Percentiles rank a stretch among this genome's conserved stretches.
These are phyloP conservation scores for Myripristis murdjan DNA, from an alignment of 2,797 vertebrate genomes.

Conservation along the genomic window DNA sequence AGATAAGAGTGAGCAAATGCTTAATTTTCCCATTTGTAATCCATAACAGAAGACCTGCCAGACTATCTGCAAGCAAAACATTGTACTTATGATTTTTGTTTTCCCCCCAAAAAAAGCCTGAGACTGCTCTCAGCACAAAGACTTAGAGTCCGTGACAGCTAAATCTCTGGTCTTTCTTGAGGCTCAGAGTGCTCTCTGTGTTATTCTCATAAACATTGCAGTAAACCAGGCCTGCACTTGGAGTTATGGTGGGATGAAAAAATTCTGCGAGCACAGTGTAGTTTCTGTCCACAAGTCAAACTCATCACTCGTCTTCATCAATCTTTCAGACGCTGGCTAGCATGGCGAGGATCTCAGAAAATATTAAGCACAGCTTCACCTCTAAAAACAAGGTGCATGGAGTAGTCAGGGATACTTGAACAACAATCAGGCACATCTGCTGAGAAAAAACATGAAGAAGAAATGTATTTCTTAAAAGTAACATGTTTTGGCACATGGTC, in stretches of 20 bases:
- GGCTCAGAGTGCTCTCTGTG: too few species aligned
- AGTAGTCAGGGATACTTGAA: too few species aligned
- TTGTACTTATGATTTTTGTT: background rate
- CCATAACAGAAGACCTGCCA: too few species aligned
- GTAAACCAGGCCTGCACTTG: too few species aligned
- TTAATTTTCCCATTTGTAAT: background rate
- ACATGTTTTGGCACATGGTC: too few species aligned
- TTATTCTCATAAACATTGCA: too few species aligned
- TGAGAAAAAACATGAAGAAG: too few species aligned
- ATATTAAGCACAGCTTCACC: too few species aligned
- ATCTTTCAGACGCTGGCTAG: background rate
- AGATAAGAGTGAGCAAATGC: background rate
- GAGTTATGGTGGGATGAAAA: too few species aligned
- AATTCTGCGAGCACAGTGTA: background rate
- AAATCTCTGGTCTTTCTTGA: background rate
- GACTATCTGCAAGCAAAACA: conserved; percentile 2
- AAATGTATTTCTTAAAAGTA: too few species aligned
- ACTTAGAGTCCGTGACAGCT: background rate
- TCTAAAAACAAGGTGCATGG: too few species aligned
- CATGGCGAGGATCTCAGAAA: background rate
- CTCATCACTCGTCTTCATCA: background rate
- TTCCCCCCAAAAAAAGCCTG: background rate
- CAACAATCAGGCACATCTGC: too few species aligned
- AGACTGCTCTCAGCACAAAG: background rate
- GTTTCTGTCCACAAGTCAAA: background rate